Conservation (phyloP, 2,888 invertebrate species). For the Stomorhina lunata region DNA sequence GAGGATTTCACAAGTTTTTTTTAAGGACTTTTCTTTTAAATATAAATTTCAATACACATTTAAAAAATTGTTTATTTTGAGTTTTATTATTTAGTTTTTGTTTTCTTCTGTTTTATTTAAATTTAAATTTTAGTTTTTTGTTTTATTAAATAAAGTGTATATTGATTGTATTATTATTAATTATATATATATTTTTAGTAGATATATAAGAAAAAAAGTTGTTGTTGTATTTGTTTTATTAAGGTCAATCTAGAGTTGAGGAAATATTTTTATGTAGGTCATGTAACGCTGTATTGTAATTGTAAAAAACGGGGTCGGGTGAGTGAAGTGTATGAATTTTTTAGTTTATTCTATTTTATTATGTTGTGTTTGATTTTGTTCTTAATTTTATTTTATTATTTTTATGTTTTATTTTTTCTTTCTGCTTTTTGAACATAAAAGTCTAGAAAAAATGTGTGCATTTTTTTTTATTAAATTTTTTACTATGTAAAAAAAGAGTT, state of each 20-base stretch:
- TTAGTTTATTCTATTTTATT: conserved; percentile 2
- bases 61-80: conserved; percentile 46
- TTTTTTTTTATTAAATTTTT: background rate
- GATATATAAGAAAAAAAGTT: conserved; percentile 28
- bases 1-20: conserved; percentile 49
- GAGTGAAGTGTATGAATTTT: background rate
- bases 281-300: conserved; percentile 35
- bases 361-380: background rate
- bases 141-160: conserved; percentile 50
- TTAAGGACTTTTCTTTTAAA: conserved; percentile 34
- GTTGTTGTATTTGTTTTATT: background rate
- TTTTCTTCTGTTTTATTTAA: background rate
- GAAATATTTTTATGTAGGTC: background rate
- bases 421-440: background rate
- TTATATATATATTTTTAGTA: background rate
- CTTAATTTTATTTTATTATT: background rate
- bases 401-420: background rate
- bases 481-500: conserved; percentile 15
- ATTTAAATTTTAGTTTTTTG: background rate
- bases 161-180: conserved; percentile 47
- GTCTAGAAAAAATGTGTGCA: conserved; percentile 6
- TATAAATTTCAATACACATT: conserved; percentile 57
- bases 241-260: conserved; percentile 26
- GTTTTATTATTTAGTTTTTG: conserved; percentile 8
- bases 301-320: background rate